Percentiles rank a stretch among this genome's conserved stretches.
Evolutionary conservation across 2,797 vertebrate species (phyloP).

Genomic region (Sebastes iracundus): DNA sequence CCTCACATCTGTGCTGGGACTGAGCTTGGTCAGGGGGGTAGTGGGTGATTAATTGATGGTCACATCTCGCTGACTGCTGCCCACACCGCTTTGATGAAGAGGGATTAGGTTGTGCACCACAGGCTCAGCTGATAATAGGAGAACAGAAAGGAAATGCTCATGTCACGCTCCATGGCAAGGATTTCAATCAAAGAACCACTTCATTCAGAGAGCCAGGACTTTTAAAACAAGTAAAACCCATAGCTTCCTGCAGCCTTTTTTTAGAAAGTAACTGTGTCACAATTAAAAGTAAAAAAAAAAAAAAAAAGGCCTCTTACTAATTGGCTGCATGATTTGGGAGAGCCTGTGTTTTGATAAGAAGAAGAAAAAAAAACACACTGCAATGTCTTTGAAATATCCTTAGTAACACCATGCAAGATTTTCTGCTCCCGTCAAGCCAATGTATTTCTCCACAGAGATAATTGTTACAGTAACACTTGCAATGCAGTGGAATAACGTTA

Average conservation of each 20-base stretch:
- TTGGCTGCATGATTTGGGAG: constrained; percentile 13
- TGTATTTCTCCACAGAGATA: not conserved
- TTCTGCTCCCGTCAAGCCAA: not conserved
- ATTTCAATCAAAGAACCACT: constrained; percentile 81
- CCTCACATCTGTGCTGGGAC: constrained; percentile 74
- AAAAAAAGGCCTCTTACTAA: constrained; percentile 12
- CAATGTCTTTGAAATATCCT: constrained; percentile 12
- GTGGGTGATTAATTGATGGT: constrained; percentile 86
- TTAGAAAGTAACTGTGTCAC: constrained; percentile 3
- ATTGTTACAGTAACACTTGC: not conserved
- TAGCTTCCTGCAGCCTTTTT: constrained; percentile 39
- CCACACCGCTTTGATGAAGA: constrained; percentile 87
- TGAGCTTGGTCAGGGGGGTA: constrained; percentile 71
- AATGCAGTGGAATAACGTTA: not conserved
- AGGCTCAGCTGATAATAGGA: constrained; percentile 81
- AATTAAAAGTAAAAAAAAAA: not conserved
- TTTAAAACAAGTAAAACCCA: constrained; percentile 58
- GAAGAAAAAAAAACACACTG: not conserved
- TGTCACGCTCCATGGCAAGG: constrained; percentile 77
- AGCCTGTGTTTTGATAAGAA: not conserved
- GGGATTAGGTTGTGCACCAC: constrained; percentile 85
- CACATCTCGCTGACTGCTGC: constrained; percentile 83
- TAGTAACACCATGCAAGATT: not conserved
- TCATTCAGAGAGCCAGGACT: constrained; percentile 70
- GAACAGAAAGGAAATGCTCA: constrained; percentile 78